phyloP scores from a whole-genome alignment of 2,113 vertebrate species.

The Oenanthe melanoleuca region DNA sequence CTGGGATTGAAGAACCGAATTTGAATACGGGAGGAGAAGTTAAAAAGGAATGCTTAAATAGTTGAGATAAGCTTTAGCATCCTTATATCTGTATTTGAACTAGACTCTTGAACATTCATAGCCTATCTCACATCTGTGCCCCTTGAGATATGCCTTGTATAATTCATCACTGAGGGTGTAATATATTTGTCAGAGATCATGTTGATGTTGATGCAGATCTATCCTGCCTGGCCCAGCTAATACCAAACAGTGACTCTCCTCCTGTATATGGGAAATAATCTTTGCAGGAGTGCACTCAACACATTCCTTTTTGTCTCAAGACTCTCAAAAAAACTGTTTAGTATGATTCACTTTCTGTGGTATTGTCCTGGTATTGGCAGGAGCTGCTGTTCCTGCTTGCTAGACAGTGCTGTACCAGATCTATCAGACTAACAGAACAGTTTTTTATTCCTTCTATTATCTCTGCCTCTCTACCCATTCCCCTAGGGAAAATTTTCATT shows the following conservation, averaged over 20 bases:
- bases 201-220: not conserved
- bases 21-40: slow-evolving; percentile 42
- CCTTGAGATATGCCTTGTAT: slow-evolving; percentile 15
- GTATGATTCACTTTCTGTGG: not conserved
- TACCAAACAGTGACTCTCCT: not conserved
- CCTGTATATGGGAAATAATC: not conserved
- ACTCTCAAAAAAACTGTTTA: not conserved
- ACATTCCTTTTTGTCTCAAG: not conserved
- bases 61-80: slow-evolving; percentile 47
- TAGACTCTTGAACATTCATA: slow-evolving; percentile 38
- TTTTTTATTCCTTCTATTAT: not conserved
- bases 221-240: not conserved
- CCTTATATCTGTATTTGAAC: slow-evolving; percentile 37
- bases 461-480: not conserved
- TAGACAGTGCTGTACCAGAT: not conserved
- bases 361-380: not conserved
- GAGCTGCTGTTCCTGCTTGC: not conserved
- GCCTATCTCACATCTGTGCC: slow-evolving; percentile 28
- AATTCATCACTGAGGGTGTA: slow-evolving; percentile 2
- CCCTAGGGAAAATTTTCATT: not conserved
- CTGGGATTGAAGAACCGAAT: slow-evolving; percentile 9
- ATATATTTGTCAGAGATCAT: not conserved
- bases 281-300: not conserved
- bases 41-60: slow-evolving; percentile 56
- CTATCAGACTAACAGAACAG: not conserved